Conservation (phyloP, 2,113 vertebrate species). For the Heteronetta atricapilla region DNA sequence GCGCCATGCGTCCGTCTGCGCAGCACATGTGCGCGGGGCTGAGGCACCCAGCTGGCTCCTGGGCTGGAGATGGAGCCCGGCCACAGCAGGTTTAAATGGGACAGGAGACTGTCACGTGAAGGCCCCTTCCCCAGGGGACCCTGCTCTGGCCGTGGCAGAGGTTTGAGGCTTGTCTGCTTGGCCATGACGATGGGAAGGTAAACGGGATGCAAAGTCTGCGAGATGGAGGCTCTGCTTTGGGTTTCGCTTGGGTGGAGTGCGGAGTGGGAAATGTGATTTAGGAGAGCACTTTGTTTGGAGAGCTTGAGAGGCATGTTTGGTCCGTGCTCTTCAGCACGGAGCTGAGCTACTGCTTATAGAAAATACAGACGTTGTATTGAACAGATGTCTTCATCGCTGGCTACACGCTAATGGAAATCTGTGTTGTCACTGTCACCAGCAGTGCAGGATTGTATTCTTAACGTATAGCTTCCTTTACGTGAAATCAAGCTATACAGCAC, state of each 20-base stretch:
- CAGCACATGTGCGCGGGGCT: slow-evolving; percentile 35
- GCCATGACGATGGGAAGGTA: not conserved
- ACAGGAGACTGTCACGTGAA: not conserved
- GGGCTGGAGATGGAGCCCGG: not conserved
- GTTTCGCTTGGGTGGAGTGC: not conserved
- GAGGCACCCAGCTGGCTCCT: not conserved
- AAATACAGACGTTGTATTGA: not conserved
- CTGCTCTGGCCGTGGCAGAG: not conserved
- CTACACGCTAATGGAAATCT: not conserved
- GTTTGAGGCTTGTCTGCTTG: not conserved
- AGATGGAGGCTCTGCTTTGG: not conserved
- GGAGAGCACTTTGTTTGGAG: not conserved
- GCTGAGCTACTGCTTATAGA: not conserved
- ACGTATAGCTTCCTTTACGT: not conserved
- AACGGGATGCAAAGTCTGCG: not conserved
- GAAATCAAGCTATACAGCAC: not conserved
- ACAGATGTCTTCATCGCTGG: not conserved
- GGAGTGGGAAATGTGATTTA: not conserved
- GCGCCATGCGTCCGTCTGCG: not conserved
- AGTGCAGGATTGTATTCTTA: not conserved
- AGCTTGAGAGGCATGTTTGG: not conserved
- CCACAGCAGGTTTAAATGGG: not conserved
- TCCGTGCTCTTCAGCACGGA: not conserved
- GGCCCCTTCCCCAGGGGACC: not conserved
- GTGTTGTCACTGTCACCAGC: not conserved